Evolutionary conservation across 2,797 vertebrate genomes (phyloP).

Genomic region (Neostethus bicornis): DNA sequence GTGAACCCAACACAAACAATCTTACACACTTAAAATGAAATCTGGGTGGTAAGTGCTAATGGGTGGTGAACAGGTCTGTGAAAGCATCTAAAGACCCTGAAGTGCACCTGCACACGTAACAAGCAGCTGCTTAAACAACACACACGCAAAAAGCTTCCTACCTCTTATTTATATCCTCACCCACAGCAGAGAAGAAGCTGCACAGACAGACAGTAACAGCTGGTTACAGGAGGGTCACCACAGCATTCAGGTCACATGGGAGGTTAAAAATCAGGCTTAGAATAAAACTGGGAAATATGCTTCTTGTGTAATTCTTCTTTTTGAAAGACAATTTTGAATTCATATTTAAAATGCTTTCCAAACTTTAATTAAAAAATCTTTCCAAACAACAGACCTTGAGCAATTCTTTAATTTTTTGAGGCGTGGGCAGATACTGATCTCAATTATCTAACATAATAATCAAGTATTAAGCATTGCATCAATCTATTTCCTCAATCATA

Average conservation of each 20-base stretch:
- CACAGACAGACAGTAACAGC: constrained; percentile 69
- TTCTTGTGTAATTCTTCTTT: not conserved
- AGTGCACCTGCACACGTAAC: constrained; percentile 61
- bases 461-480: too few species aligned
- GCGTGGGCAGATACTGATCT: too few species aligned
- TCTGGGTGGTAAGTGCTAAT: constrained; percentile 22
- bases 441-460: too few species aligned
- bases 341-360: accelerated
- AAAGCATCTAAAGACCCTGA: constrained; percentile 54
- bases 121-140: constrained; percentile 75
- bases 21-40: constrained; percentile 22
- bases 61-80: constrained; percentile 20
- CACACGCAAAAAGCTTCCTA: constrained; percentile 45
- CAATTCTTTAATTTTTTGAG: too few species aligned
- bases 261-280: constrained; percentile 8
- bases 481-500: not conserved
- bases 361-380: too few species aligned
- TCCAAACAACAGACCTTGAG: too few species aligned
- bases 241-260: constrained; percentile 43
- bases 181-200: constrained; percentile 51
- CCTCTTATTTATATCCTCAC: constrained; percentile 73
- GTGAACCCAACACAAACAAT: constrained; percentile 51
- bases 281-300: constrained; percentile 18
- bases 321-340: not conserved
- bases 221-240: constrained; percentile 41